These are phyloP conservation scores for Scolopax mira DNA, from an alignment of 2,113 vertebrate species.

Conservation along the genomic window DNA sequence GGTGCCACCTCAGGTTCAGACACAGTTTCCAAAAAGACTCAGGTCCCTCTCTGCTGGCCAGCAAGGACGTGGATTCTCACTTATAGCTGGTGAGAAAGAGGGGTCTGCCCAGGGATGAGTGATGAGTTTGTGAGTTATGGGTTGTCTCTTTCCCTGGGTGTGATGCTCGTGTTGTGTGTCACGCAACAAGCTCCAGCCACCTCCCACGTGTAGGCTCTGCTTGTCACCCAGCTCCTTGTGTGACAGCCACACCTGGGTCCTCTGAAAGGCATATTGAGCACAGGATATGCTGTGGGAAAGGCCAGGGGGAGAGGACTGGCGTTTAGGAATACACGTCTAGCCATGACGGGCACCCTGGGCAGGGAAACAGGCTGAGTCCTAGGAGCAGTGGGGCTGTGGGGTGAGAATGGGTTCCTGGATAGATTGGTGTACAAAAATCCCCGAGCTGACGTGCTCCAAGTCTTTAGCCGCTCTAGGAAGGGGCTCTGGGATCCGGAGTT, in stretches of 20 bases:
- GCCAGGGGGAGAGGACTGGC: not conserved
- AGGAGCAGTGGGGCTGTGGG: not conserved
- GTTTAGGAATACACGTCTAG: not conserved
- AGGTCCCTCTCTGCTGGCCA: not conserved
- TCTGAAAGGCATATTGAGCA: not conserved
- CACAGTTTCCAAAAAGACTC: not conserved
- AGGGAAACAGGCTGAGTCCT: not conserved
- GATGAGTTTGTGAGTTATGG: not conserved
- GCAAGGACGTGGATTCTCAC: not conserved
- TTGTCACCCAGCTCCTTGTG: not conserved
- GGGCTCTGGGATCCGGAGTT: not conserved
- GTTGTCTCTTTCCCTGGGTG: not conserved
- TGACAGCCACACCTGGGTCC: not conserved
- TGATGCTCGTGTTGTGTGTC: not conserved
- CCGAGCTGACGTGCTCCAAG: not conserved
- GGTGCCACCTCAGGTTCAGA: not conserved
- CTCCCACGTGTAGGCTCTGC: not conserved
- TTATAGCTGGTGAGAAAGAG: not conserved
- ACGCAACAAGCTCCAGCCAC: accelerated
- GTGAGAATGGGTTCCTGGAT: not conserved
- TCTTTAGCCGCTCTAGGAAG: not conserved
- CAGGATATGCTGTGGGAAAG: not conserved
- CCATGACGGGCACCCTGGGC: not conserved
- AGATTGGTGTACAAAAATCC: not conserved
- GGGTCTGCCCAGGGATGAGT: not conserved